A percentile compares a stretch with the other conserved stretches of the same genome.
These are phyloP conservation scores for Rhombomys opimus DNA, from an alignment of 2,113 vertebrate species.

Conservation along the genomic window DNA sequence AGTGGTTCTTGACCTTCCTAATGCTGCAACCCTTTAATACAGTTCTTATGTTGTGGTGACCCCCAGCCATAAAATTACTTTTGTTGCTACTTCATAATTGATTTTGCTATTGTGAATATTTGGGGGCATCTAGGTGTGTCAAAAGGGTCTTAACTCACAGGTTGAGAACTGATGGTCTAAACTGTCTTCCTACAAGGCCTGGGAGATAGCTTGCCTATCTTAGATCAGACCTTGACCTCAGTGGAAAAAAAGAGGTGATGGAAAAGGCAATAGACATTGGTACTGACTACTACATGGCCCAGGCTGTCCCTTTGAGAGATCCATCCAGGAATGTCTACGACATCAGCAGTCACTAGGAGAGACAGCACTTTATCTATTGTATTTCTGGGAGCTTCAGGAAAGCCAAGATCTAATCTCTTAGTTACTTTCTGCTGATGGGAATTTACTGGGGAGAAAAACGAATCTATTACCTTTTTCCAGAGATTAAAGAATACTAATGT, in stretches of 20 bases:
- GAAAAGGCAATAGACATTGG: background rate
- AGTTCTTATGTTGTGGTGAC: background rate
- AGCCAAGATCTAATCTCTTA: background rate
- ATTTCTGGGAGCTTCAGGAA: background rate
- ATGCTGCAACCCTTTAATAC: background rate
- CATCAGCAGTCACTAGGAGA: background rate
- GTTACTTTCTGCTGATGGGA: background rate
- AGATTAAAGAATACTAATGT: background rate
- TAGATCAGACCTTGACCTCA: background rate
- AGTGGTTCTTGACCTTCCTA: background rate
- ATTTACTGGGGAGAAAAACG: background rate
- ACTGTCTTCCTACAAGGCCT: background rate
- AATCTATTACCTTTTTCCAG: background rate
- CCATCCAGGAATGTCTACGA: background rate
- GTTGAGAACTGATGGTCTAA: background rate
- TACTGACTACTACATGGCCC: background rate
- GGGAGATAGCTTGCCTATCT: background rate
- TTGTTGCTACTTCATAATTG: background rate
- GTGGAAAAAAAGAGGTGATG: background rate
- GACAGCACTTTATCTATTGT: background rate
- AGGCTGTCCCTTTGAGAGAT: too few species aligned
- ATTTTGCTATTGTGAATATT: background rate
- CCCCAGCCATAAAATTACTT: too few species aligned
- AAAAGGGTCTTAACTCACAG: background rate
- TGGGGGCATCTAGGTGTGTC: background rate